A percentile compares a stretch with the other conserved stretches of the same genome.
Conservation (phyloP, 2,888 invertebrate genomes). For the Pteria penguin region DNA sequence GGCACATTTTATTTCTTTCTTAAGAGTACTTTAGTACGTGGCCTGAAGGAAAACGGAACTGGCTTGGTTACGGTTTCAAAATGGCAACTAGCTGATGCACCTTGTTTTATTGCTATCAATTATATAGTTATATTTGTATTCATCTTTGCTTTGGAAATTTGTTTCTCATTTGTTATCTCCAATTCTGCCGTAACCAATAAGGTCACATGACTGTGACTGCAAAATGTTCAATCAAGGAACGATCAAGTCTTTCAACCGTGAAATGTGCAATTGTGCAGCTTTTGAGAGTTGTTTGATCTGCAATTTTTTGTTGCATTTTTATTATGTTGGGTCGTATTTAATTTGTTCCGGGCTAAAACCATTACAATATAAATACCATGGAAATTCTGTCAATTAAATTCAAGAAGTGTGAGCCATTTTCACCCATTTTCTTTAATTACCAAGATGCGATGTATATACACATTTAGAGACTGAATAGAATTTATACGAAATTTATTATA, state of each 20-base stretch:
- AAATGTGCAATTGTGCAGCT: neutral
- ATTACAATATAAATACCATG: neutral
- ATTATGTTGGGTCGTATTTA: neutral
- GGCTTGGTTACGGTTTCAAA: neutral
- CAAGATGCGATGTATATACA: too few species aligned
- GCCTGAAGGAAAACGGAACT: conserved; percentile 7
- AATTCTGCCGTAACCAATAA: neutral
- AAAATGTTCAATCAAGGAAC: neutral
- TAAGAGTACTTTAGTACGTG: too few species aligned
- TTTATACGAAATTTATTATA: too few species aligned
- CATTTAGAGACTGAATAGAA: too few species aligned
- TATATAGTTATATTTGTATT: too few species aligned
- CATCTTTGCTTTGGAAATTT: neutral
- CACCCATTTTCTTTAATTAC: too few species aligned
- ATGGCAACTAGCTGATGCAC: too few species aligned
- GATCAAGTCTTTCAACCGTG: neutral
- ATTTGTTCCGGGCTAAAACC: neutral
- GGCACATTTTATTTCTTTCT: too few species aligned
- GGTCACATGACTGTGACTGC: neutral
- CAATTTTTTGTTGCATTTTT: neutral
- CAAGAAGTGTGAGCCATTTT: too few species aligned
- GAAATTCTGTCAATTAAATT: too few species aligned
- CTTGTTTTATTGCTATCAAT: too few species aligned
- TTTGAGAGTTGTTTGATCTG: neutral
- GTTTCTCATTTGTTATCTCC: neutral